Evolutionary conservation across 1,140 invertebrate genomes (phyloP), one percentile per base, ranked within the genome.

Genomic region (Penaeus japonicus): DNA sequence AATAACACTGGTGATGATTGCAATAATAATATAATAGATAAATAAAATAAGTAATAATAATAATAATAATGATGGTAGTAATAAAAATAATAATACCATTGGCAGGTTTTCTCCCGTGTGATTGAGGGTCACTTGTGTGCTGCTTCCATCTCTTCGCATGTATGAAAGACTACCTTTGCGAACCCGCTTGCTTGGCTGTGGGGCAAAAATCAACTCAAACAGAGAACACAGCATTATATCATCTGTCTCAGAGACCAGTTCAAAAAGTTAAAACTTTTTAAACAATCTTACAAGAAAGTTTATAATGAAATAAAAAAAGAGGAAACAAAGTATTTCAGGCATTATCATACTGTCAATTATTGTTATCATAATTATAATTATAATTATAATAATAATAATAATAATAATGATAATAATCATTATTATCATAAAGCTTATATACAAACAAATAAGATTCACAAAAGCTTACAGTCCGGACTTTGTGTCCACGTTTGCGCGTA

Each of bases 401-500:
- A n/a, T 27, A 65, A 65, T 22, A 20, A 65, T 65, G 30, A 2
- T 65, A 65, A 7, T 24, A 20, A n/a, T 3, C 59, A 65, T 65
- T 7, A 65, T 65, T 12, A n/a, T n/a, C 30, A 65, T 65, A 27
- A 17, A 65, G 62, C 62, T 4, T 65, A 65, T 0, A 65, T 65
- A 18, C n/a, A 65, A 18, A 65, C 12, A 27, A 54, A 18, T 22
- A 83, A 62, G 27, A 27, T 20, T 80, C 30, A 32, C 10, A 54
- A 39, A 30, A 4, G 79, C 81, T 54, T 80, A 85, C 82, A 17
- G 70, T 84, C 81, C 32, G 75, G 20, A 89, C 77, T 73, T 59
- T 82, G 22, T 84, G 80, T 7, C 95, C 95, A 91, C 95, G 94
- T 92, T 96, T 96, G 92, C 97, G 97, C 90, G 96, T 93, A 90